Conservation (phyloP, 2,797 vertebrate genomes). For the Toxotes lorentzi region DNA sequence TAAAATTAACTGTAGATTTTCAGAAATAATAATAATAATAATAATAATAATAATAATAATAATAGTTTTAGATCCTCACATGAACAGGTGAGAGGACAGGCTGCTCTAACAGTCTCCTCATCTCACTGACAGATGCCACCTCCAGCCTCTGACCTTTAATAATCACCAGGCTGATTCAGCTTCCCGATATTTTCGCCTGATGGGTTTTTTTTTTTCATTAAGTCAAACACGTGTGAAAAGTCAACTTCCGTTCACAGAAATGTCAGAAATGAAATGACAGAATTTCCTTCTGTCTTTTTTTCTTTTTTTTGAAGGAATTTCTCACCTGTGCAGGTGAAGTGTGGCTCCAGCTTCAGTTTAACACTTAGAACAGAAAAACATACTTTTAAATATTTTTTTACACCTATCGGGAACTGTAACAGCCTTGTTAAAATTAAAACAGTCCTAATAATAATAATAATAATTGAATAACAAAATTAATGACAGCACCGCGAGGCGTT, state of each 20-base stretch:
- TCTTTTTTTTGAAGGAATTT: background rate
- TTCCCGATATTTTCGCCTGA: background rate
- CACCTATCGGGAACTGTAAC: fast-evolving
- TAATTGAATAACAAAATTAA: background rate
- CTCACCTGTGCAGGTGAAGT: slow-evolving; percentile 4
- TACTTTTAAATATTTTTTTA: too few relatives aligned
- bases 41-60: too few relatives aligned
- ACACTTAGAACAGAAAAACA: background rate
- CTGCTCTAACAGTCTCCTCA: too few relatives aligned
- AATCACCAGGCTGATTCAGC: background rate
- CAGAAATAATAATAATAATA: too few relatives aligned
- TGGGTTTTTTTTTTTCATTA: background rate
- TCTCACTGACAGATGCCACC: too few relatives aligned
- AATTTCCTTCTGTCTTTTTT: background rate
- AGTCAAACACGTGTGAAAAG: background rate
- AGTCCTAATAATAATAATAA: background rate
- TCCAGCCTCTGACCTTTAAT: too few relatives aligned
- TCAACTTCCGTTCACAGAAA: background rate
- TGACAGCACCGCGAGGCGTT: background rate
- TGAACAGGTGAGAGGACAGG: background rate
- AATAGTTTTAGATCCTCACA: background rate
- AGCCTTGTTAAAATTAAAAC: background rate
- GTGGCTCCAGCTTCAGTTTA: too few relatives aligned
- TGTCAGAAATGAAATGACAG: too few relatives aligned
- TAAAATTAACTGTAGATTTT: slow-evolving; percentile 36